Evolutionary conservation across 2,113 vertebrate genomes (phyloP), one percentile per base, ranked within the genome.

Genomic region (Tautogolabrus adspersus): DNA sequence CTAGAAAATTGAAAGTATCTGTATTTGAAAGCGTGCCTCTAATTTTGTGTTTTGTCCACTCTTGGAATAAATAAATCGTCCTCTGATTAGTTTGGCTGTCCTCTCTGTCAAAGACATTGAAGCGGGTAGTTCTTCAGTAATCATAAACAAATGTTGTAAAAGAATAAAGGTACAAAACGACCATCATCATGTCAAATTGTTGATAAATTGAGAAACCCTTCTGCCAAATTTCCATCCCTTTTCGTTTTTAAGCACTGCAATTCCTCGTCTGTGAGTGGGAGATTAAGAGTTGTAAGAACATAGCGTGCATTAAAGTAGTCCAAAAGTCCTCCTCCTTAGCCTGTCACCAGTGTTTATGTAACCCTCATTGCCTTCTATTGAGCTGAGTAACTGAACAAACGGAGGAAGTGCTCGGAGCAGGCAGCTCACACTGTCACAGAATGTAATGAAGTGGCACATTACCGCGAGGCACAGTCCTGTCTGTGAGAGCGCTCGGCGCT

Each of bases 371-470:
- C 72, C 78, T 81, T 73, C 74, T 77, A 83, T 72, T 51, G 89
- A 90, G 79, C 82, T 34, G 74, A 84, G 69, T 66, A 76, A 85
- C 81, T 77, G 83, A 86, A 84, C 89, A 86, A 89, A 83, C 70
- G 49, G 80, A 82, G 77, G 78, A 86, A 89, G 81, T 67, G 87
- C 90, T 83, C 11, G 68, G 69, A 82, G 91, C 87, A 21, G 72
- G 72, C 83, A 68, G 77, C 68, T 73, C 64, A 37, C 75, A 15
- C 86, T 77, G 87, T 89, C 72, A 78, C 83, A 79, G 72, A 84
- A 87, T 82, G 88, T 90, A 93, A 93, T 91, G 88, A 90, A 90
- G 76, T 87, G 79, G 84, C 84, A 79, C 88, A 79, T 89, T 87
- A 90, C 84, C 81, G 19, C 57, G 1, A 87, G 89, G 89, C 86